Base-by-base conservation (phyloP, 2,797 vertebrate species). In the Hyperoplus immaculatus region DNA sequence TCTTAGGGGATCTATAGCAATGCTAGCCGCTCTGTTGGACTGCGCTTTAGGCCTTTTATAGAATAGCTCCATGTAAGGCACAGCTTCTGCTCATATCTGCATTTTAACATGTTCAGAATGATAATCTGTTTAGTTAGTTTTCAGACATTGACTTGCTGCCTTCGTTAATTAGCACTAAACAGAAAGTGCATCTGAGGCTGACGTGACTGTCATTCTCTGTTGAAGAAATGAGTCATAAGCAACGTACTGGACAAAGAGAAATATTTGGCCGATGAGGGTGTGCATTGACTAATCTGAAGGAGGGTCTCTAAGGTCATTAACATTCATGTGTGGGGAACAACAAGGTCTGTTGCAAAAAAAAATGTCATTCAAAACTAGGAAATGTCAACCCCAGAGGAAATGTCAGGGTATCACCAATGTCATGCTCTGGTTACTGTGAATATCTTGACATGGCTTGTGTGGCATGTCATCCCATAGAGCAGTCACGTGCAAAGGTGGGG, bases 301-400 rank as follows among this genome's bases (percentile, higher is more conserved):
- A 15, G 18, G 45, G 8, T 49, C 8, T 51, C 15, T 7, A 13
- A 59, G 29, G 21, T 39, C 55, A 51, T 29, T 57, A 6, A 2
- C 63, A 56, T 18, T 58, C 4, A 51, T 29, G 8, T 12, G 11
- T 45, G 13, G 10, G 6, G 1, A 74, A 18, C 8, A 14, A 12
- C 12, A 50, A 45, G 14, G 15, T 9, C 29, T 45, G 53, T 45
- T 13, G 8, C 54, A 16, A 8, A 58, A 41, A 49, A 73, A 13
- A 41, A 41, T 54, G 61, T 49, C 16, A 57, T 6, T 64, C 16
- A 59, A 21, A 59, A 53, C 39, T 38, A 18, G 6, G 51, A 38
- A 62, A 42, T 36, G 38, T 62, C 63, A 56, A 15, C 70, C n/a
- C 39, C n/a, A 14, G 21, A 41, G 49, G 45, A 49, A 67, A 78